Conservation (phyloP, 2,113 vertebrate genomes). For the Platysteira castanea region DNA sequence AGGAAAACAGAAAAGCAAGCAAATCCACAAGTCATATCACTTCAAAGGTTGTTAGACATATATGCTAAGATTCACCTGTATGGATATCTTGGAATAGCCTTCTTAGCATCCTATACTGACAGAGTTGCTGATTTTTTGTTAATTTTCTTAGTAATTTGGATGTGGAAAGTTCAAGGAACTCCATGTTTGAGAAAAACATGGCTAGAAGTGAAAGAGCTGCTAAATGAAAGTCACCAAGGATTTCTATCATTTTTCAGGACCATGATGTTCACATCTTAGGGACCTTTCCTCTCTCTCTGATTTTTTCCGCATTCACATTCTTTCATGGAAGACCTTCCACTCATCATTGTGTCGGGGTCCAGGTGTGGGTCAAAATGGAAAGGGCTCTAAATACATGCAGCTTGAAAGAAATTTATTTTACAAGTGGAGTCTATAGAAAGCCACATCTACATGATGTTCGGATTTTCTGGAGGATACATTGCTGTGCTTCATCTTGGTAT, state of each 20-base stretch:
- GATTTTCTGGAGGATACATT: background rate
- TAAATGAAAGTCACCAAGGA: background rate
- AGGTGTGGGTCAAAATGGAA: background rate
- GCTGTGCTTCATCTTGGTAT: background rate
- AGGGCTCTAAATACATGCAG: background rate
- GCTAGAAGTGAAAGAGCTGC: background rate
- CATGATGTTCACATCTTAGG: background rate
- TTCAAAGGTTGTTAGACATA: background rate
- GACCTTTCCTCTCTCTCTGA: background rate
- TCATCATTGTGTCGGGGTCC: background rate
- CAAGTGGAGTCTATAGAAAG: background rate
- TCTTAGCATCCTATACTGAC: background rate
- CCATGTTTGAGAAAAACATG: background rate
- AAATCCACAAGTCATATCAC: background rate
- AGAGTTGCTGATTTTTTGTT: background rate
- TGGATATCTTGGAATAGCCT: background rate
- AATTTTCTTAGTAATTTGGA: background rate
- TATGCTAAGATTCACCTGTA: background rate
- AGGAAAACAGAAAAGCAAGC: background rate
- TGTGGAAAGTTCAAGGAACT: background rate
- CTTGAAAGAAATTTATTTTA: background rate
- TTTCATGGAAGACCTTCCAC: background rate
- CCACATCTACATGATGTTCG: background rate
- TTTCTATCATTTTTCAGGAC: background rate
- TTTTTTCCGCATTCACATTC: background rate